phyloP scores from a whole-genome alignment of 2,113 vertebrate genomes.

The Herpetotheres cachinnans region DNA sequence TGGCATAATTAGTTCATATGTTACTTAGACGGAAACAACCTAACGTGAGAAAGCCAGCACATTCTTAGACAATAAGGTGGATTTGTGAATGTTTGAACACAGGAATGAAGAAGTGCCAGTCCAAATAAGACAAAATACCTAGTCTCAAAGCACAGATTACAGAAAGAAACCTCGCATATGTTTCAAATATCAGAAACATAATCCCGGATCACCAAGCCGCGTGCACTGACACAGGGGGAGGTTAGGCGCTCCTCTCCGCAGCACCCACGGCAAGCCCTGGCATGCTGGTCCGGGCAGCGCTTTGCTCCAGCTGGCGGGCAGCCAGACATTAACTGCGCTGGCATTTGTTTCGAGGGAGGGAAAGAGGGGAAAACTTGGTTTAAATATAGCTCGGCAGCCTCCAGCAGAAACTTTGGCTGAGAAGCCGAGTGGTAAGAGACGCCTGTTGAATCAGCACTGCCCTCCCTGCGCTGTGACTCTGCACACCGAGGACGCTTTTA shows the following conservation, averaged over 20 bases:
- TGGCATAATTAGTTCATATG: neutral
- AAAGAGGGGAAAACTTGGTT: neutral
- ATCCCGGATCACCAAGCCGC: neutral
- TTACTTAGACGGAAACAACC: neutral
- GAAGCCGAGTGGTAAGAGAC: neutral
- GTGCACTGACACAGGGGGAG: neutral
- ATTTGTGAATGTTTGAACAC: neutral
- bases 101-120: neutral
- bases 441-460: conserved; percentile 8
- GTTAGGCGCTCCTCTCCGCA: neutral
- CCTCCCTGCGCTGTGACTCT: neutral
- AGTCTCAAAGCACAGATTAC: neutral
- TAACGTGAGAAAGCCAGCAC: neutral
- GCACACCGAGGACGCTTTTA: neutral
- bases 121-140: neutral
- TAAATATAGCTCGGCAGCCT: conserved; percentile 17
- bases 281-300: neutral
- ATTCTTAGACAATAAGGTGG: neutral
- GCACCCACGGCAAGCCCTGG: conserved; percentile 13
- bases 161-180: neutral
- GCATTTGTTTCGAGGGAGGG: neutral
- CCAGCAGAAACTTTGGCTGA: neutral
- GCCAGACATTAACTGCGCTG: neutral
- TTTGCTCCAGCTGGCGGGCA: neutral
- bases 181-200: neutral